These are phyloP conservation scores for Gymnopithys bicolor DNA, from an alignment of 2,797 vertebrate genomes.

Conservation along the genomic window DNA sequence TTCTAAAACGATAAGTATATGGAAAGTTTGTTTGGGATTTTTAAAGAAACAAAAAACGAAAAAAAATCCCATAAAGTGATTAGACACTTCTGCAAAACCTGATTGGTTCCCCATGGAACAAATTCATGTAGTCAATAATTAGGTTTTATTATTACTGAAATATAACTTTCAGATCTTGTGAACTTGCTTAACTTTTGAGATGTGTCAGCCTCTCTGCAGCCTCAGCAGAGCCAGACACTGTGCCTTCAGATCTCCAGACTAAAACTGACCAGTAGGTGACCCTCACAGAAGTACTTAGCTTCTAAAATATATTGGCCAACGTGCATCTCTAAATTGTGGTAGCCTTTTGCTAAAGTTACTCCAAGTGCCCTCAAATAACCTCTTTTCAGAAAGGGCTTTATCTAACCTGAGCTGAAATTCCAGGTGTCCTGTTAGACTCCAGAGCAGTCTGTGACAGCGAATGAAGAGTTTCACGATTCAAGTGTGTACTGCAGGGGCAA, in stretches of 20 bases:
- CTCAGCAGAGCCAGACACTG: neutral
- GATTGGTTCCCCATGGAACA: neutral
- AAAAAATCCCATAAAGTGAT: neutral
- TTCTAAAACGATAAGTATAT: neutral
- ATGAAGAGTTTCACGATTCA: fast-evolving
- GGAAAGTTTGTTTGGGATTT: neutral
- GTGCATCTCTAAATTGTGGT: neutral
- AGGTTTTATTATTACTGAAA: neutral
- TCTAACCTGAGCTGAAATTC: neutral
- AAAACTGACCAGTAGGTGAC: neutral
- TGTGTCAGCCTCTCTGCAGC: neutral
- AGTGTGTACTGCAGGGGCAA: neutral
- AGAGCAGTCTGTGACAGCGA: neutral
- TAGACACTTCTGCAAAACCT: neutral
- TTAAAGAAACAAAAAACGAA: neutral
- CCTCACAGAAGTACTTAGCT: neutral
- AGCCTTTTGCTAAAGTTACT: neutral
- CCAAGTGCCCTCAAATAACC: neutral
- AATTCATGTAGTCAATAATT: neutral
- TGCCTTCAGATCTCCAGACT: neutral
- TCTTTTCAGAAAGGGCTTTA: neutral
- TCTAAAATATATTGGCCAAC: neutral
- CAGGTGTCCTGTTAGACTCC: neutral
- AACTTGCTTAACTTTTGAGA: neutral
- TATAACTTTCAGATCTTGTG: neutral